Evolutionary conservation across 2,888 invertebrate genomes (phyloP), one percentile per base, ranked within the genome.

Genomic region (Trisateles emortualis): DNA sequence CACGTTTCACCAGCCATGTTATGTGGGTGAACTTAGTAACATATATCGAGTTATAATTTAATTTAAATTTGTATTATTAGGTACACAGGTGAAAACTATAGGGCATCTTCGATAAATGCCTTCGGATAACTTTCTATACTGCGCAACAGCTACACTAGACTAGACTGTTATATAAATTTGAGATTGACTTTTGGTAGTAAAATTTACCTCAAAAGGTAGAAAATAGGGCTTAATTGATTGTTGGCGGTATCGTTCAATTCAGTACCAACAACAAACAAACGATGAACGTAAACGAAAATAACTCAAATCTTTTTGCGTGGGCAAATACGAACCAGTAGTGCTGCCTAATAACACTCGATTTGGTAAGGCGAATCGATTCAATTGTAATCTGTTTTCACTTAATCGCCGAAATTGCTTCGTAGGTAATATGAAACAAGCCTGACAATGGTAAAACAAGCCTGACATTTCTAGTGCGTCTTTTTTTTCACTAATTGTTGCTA

Each of bases 361-460:
- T 46, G 14, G 36, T 11, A 14, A 52, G 43, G 52, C 54, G 38
- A 43, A 55, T 55, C 55, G 38, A 67, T 52, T 50, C 44, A 35
- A 59, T 59, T 53, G 48, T 44, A 45, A 59, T 49, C 46, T 29
- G 42, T 49, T 17, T 43, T 26, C 29, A 19, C 16, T 16, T 41
- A 33, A 48, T 40, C 45, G 41, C 10, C 14, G 32, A 51, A 35
- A 11, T 41, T n/a, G 36, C 14, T 40, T 38, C 33, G 13, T 16
- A 32, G 22, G 29, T 41, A 6, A 40, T 38, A 30, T 29, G 45
- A 29, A 36, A n/a, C n/a, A n/a, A n/a, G n/a, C n/a, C n/a, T n/a
- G n/a, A n/a, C n/a, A 32, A 26, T 26, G 14, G 29, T 13, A 11
- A 10, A 43, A 29, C 26, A 3, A 8, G 8, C 26, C 35, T 26